Base-by-base conservation (phyloP, 1,140 invertebrate genomes). In the Halictus rubicundus region DNA sequence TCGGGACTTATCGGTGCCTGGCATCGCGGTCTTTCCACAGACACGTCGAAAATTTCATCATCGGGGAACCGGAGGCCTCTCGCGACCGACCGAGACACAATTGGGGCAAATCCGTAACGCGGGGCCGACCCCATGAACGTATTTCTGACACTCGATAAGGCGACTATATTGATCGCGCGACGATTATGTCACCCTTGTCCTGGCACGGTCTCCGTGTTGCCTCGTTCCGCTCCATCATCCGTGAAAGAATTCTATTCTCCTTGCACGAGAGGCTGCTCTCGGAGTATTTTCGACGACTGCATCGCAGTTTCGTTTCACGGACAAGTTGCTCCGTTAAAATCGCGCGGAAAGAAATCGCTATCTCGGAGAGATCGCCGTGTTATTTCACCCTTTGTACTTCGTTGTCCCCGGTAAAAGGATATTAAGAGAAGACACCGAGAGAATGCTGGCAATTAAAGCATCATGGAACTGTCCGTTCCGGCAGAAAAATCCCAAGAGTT, bases 131-230 rank as follows among this genome's bases (percentile, higher is more conserved):
- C 25, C 72, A 59, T 37, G 46, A 61, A 80, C 68, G 37, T 82
- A 75, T 66, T 69, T 78, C 74, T 57, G 71, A 74, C 39, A 72
- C 42, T 78, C 60, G 85, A 84, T 82, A 71, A 86, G 57, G 32
- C 57, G 42, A 42, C 32, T 60, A 49, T 66, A 64, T 78, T 27
- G 66, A 75, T 74, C 72, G 59, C 4, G 46, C 49, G 19, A 52
- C 71, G 83, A 84, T 85, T 78, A 71, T 86, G 83, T 86, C 84
- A 85, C n/a, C 69, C 68, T 32, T 75, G 49, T 46, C 49, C 74
- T 39, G 75, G 57, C 82, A 64, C 66, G 19, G 23, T 49, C 65
- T 68, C 52, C 61, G 59, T 54, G 21, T 65, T 59, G 9, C 14
- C 42, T 19, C 16, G 64, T 52, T 68, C 21, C 19, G 54, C 70